Conservation (phyloP, 2,113 vertebrate species). For the Mustela nigripes region DNA sequence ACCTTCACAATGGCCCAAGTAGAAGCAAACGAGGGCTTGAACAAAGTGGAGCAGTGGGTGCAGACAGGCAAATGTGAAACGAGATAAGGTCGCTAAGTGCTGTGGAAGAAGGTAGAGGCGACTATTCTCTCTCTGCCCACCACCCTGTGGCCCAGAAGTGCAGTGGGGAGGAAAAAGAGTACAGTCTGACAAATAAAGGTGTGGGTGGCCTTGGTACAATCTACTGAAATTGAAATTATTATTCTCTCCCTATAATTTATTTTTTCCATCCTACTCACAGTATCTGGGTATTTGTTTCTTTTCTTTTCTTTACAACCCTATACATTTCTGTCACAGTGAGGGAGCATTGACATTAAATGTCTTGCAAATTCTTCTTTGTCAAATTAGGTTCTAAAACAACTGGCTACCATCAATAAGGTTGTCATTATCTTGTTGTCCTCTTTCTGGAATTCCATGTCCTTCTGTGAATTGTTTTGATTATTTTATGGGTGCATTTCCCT, state of each 20-base stretch:
- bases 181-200: constrained; percentile 34
- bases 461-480: background rate
- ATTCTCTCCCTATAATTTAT: constrained; percentile 53
- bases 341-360: background rate
- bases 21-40: background rate
- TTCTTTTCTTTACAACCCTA: background rate
- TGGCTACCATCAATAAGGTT: background rate
- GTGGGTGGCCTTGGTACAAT: constrained; percentile 53
- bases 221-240: constrained; percentile 17
- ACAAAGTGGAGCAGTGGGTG: background rate
- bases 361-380: background rate
- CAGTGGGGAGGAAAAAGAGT: background rate
- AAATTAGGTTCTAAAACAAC: background rate
- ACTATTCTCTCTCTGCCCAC: constrained; percentile 7
- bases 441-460: background rate
- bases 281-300: constrained; percentile 57
- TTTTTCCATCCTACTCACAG: constrained; percentile 53
- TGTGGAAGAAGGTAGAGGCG: background rate
- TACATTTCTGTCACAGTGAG: background rate
- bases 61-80: background rate
- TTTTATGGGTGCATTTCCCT: background rate
- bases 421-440: background rate
- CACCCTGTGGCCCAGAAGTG: background rate
- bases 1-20: background rate
- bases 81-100: background rate